These are phyloP conservation scores for Megalops atlanticus DNA, from an alignment of 2,113 vertebrate species.

Conservation along the genomic window DNA sequence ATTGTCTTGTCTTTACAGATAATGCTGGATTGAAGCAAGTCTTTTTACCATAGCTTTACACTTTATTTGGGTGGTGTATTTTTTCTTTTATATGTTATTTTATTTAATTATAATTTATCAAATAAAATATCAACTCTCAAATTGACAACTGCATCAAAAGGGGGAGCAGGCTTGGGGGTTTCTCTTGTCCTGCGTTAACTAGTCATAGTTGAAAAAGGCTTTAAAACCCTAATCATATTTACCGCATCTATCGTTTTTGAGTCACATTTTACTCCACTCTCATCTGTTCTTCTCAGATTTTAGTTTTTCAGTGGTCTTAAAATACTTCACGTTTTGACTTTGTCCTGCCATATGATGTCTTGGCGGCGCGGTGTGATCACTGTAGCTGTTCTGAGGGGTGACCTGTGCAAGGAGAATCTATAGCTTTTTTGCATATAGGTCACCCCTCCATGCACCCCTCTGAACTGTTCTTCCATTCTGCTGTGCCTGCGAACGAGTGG, in stretches of 20 bases:
- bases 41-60: constrained; percentile 64
- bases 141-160: constrained; percentile 23
- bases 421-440: not conserved
- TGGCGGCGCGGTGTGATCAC: not conserved
- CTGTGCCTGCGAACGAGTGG: constrained; percentile 58
- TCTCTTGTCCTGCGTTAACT: constrained; percentile 21
- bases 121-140: constrained; percentile 32
- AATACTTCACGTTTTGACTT: constrained; percentile 36
- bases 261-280: not conserved
- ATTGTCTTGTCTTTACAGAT: constrained; percentile 54
- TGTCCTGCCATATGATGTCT: not conserved
- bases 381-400: not conserved
- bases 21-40: constrained; percentile 55
- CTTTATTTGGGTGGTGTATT: constrained; percentile 45
- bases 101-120: constrained; percentile 62
- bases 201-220: not conserved
- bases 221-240: not conserved
- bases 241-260: not conserved
- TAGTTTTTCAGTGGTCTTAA: constrained; percentile 22
- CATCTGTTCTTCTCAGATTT: not conserved
- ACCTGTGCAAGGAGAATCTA: not conserved
- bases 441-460: not conserved
- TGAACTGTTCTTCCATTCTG: constrained; percentile 61
- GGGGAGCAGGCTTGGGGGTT: constrained; percentile 17
- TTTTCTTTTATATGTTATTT: constrained; percentile 54